Conservation (phyloP, 2,888 invertebrate genomes). For the Agriopis aurantiaria region DNA sequence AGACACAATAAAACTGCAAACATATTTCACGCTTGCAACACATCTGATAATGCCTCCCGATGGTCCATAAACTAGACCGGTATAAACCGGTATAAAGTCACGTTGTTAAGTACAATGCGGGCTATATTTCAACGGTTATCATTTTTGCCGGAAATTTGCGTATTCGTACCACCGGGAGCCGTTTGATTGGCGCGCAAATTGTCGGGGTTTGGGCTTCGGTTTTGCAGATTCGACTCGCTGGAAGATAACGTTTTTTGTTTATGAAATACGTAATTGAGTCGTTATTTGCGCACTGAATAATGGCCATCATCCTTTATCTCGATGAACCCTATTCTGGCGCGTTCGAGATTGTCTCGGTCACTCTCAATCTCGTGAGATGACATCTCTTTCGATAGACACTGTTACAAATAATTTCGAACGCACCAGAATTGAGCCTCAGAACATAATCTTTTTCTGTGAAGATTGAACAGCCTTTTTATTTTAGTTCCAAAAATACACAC, state of each 20-base stretch:
- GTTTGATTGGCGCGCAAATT: conserved; percentile 70
- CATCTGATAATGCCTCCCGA: conserved; percentile 68
- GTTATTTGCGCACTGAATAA: not conserved
- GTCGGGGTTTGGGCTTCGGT: conserved; percentile 55
- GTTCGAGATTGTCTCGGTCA: no score
- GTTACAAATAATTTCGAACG: no score
- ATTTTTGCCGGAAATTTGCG: conserved; percentile 74
- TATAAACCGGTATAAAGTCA: conserved; percentile 57
- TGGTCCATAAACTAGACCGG: conserved; percentile 59
- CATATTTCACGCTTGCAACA: conserved; percentile 60
- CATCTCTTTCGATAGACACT: no score
- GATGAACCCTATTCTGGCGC: no score
- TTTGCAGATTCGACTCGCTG: conserved; percentile 49
- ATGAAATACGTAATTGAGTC: conserved; percentile 5
- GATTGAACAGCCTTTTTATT: no score
- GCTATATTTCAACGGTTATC: conserved; percentile 72
- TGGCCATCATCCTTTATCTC: no score
- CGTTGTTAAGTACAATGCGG: conserved; percentile 62
- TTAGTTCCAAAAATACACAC: no score
- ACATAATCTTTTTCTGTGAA: no score
- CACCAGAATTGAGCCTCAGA: no score
- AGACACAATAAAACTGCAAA: conserved; percentile 48
- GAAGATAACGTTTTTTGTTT: conserved; percentile 16
- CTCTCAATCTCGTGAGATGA: no score
- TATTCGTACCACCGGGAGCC: conserved; percentile 64